Evolutionary conservation across 2,888 invertebrate species (phyloP).

Genomic region (Hermaeophaga mercurialis): DNA sequence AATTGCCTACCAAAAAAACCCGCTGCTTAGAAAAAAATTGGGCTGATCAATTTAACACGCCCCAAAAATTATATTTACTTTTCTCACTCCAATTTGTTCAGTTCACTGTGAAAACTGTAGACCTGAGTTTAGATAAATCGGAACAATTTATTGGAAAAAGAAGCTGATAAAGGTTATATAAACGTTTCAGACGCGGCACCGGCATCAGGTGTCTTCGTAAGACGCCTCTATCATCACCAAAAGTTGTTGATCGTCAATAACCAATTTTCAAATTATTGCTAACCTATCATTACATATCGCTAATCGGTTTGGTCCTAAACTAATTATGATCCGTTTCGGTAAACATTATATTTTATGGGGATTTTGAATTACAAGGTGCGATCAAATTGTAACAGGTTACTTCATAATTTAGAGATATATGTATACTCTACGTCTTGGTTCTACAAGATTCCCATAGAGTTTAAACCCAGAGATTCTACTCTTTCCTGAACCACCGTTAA

Average conservation of each 20-base stretch:
- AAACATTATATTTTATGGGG: conserved; percentile 43
- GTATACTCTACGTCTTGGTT: too few species aligned
- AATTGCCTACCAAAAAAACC: too few species aligned
- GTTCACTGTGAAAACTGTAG: background rate
- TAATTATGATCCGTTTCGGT: conserved; percentile 55
- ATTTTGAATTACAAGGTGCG: conserved; percentile 10
- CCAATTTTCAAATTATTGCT: conserved; percentile 53
- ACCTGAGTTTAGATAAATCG: conserved; percentile 9
- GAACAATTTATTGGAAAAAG: conserved; percentile 5
- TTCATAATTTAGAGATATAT: too few species aligned
- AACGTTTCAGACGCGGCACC: conserved; percentile 2
- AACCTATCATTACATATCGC: conserved; percentile 57
- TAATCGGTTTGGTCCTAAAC: conserved; percentile 55
- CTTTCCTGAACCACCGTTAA: too few species aligned
- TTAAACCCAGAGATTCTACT: too few species aligned
- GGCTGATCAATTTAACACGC: background rate
- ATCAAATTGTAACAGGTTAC: too few species aligned
- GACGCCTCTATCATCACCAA: conserved; percentile 52
- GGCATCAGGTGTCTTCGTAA: conserved; percentile 41
- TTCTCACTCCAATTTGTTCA: background rate
- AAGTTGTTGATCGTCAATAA: conserved; percentile 53
- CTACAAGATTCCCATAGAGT: too few species aligned
- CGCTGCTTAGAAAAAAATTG: too few species aligned
- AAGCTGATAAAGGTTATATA: background rate
- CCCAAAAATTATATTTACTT: conserved; percentile 8